These are phyloP conservation scores for Troglohyphantes excavatus DNA, from an alignment of 2,888 invertebrate species.

Conservation along the genomic window DNA sequence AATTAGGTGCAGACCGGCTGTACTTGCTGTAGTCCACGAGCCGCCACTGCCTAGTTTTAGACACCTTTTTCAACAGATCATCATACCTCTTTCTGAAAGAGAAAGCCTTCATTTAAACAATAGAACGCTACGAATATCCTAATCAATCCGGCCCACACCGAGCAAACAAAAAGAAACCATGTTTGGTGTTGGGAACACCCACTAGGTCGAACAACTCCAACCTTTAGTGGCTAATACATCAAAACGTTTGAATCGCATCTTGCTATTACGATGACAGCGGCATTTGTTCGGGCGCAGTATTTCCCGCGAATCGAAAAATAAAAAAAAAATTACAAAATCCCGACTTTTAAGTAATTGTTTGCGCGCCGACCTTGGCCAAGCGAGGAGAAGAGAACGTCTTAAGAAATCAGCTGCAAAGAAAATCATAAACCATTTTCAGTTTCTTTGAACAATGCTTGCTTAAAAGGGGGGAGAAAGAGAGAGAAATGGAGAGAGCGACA, in stretches of 20 bases:
- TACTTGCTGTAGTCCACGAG: too few relatives aligned
- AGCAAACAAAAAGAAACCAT: background rate
- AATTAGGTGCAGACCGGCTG: too few relatives aligned
- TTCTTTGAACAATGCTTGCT: conserved; percentile 74
- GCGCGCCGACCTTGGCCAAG: conserved; percentile 67
- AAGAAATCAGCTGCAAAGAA: conserved; percentile 45
- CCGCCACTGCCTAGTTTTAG: too few relatives aligned
- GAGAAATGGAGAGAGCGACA: too few relatives aligned
- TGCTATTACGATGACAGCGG: conserved; percentile 70
- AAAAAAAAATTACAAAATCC: conserved; percentile 47
- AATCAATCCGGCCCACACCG: background rate
- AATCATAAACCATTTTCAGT: conserved; percentile 75
- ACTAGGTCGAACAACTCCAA: conserved; percentile 32
- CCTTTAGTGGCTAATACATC: conserved; percentile 65
- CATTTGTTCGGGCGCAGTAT: conserved; percentile 43
- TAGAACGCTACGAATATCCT: background rate
- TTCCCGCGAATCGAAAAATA: background rate
- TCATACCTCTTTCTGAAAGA: too few relatives aligned
- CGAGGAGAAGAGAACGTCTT: conserved; percentile 10
- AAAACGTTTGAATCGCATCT: conserved; percentile 66
- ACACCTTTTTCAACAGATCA: too few relatives aligned
- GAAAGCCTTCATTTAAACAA: too few relatives aligned
- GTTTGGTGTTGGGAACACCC: conserved; percentile 22
- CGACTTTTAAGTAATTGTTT: conserved; percentile 71
- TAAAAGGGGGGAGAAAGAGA: conserved; percentile 42